Percentiles rank a stretch among this genome's conserved stretches.
Evolutionary conservation across 1,140 invertebrate genomes (phyloP).

Genomic region (Drosophila seguyi): DNA sequence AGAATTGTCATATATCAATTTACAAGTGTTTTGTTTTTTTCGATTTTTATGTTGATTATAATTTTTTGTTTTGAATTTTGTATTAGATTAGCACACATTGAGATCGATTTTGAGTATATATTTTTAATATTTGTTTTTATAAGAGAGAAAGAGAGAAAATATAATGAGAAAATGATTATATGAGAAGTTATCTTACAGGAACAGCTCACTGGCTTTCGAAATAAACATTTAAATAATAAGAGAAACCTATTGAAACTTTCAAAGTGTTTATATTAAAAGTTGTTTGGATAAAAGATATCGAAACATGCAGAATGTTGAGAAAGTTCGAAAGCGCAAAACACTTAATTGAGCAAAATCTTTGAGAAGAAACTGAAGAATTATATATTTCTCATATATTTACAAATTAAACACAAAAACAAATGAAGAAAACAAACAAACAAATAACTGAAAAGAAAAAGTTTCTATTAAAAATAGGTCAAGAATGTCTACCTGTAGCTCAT

Average conservation of each 20-base stretch:
- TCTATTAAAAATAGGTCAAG: conserved; percentile 7
- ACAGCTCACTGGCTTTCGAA: conserved; percentile 32
- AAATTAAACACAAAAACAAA: conserved; percentile 60
- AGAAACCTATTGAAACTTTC: conserved; percentile 19
- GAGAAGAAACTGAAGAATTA: conserved; percentile 23
- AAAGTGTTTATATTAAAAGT: conserved; percentile 28
- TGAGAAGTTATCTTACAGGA: conserved; percentile 78
- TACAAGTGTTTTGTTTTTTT: conserved; percentile 58
- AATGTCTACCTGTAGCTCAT: conserved; percentile 94
- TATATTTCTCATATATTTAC: conserved; percentile 36
- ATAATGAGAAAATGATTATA: conserved; percentile 81
- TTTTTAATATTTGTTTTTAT: conserved; percentile 48
- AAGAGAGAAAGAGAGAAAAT: conserved; percentile 76
- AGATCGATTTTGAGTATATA: conserved; percentile 65
- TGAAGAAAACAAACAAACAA: conserved; percentile 19
- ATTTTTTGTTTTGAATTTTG: conserved; percentile 43
- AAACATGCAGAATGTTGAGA: conserved; percentile 71
- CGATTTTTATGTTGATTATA: conserved; percentile 63
- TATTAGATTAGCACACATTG: conserved; percentile 76
- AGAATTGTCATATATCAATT: conserved; percentile 70
- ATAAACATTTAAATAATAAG: conserved; percentile 8
- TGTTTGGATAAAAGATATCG: conserved; percentile 65
- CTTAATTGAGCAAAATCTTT: conserved; percentile 46
- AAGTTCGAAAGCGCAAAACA: conserved; percentile 58
- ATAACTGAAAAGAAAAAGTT: conserved; percentile 13